Percentiles rank a stretch among this genome's conserved stretches.
These are phyloP conservation scores for Stegostoma tigrinum DNA, from an alignment of 2,113 vertebrate species.

Conservation along the genomic window DNA sequence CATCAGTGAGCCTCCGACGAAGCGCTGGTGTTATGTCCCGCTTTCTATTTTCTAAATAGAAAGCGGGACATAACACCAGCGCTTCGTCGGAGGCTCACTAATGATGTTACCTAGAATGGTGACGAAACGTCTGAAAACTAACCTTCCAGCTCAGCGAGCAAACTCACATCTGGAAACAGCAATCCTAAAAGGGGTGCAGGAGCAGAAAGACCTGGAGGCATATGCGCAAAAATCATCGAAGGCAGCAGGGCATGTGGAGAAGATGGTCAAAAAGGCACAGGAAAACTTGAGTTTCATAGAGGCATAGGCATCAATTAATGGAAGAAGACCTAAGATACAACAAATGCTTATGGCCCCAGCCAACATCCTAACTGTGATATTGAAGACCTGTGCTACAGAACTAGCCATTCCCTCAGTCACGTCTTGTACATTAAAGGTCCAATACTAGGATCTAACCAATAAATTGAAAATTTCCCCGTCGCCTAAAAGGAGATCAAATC, in stretches of 20 bases:
- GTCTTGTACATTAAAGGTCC: not conserved
- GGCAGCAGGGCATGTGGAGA: not conserved
- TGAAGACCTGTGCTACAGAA: not conserved
- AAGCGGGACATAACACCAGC: too few species aligned
- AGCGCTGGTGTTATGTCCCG: too few species aligned
- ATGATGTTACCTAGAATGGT: too few species aligned
- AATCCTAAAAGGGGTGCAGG: not conserved
- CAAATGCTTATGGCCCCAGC: not conserved
- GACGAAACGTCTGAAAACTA: too few species aligned
- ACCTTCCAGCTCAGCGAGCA: too few species aligned
- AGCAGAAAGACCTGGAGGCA: not conserved
- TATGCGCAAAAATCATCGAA: not conserved
- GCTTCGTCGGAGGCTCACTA: too few species aligned
- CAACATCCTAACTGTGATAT: not conserved
- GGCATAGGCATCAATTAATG: not conserved
- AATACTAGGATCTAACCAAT: not conserved
- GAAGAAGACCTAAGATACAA: not conserved
- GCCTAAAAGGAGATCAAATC: not conserved
- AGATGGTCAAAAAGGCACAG: not conserved
- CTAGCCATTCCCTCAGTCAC: too few species aligned
- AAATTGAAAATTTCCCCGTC: not conserved
- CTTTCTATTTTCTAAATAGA: too few species aligned
- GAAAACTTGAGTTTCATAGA: not conserved
- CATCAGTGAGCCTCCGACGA: too few species aligned
- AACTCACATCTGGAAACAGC: too few species aligned